Conservation (phyloP, 2,797 vertebrate genomes). For the Sphenopsis melanotis region DNA sequence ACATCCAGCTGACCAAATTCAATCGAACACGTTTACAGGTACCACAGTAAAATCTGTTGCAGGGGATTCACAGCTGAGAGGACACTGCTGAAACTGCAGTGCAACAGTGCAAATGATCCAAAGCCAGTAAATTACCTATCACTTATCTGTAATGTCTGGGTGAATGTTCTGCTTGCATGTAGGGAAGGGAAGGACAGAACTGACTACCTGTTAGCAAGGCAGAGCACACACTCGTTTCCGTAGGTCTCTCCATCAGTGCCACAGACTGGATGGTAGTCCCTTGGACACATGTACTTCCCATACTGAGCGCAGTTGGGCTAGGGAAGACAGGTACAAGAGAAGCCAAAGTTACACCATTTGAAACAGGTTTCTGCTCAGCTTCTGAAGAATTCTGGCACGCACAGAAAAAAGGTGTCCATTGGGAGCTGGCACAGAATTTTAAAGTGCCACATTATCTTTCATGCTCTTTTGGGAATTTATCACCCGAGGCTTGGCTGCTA, state of each 20-base stretch:
- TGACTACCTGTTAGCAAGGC: conserved; percentile 47
- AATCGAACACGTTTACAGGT: neutral
- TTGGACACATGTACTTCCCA: neutral
- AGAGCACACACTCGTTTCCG: conserved; percentile 42
- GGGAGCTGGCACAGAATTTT: neutral
- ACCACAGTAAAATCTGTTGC: neutral
- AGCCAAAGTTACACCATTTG: neutral
- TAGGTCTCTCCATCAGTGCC: conserved; percentile 53
- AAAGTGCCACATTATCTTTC: neutral
- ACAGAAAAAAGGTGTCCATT: accelerated
- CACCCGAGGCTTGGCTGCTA: neutral
- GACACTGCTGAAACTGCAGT: neutral
- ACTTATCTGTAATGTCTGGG: neutral
- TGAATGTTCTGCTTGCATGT: neutral
- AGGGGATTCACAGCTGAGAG: neutral
- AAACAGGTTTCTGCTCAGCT: neutral
- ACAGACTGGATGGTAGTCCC: conserved; percentile 29
- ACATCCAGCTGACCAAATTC: neutral
- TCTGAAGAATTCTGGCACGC: neutral
- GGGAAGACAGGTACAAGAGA: neutral
- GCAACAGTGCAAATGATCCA: neutral
- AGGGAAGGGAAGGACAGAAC: neutral
- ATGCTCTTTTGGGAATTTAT: neutral
- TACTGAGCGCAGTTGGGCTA: conserved; percentile 3
- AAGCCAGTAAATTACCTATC: neutral